Conservation (phyloP, 2,797 vertebrate genomes). For the Psittacula derbiana region DNA sequence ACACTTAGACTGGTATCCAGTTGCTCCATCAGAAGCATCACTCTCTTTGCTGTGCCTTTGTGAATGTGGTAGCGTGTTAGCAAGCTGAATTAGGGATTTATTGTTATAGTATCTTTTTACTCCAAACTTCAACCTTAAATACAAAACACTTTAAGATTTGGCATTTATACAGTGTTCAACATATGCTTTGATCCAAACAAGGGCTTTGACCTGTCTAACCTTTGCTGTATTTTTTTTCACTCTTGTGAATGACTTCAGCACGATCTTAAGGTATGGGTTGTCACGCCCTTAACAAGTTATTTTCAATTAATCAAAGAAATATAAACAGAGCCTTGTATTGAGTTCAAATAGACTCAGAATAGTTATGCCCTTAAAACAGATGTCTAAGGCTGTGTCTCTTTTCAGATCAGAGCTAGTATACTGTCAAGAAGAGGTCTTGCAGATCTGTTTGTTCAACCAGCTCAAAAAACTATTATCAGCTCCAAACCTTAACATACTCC, state of each 20-base stretch:
- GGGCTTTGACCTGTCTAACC: constrained; percentile 55
- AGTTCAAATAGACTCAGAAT: constrained; percentile 50
- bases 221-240: background rate
- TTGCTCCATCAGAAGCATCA: background rate
- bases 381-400: constrained; percentile 37
- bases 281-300: constrained; percentile 61
- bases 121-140: constrained; percentile 33
- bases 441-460: constrained; percentile 18
- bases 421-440: constrained; percentile 10
- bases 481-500: background rate
- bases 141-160: constrained; percentile 51
- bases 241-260: constrained; percentile 38
- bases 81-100: constrained; percentile 45
- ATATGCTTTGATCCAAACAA: constrained; percentile 62
- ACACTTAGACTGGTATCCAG: background rate
- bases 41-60: background rate
- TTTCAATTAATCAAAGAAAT: constrained; percentile 66
- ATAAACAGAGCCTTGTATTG: constrained; percentile 35
- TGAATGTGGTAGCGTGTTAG: background rate
- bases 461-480: background rate
- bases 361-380: constrained; percentile 47
- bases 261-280: constrained; percentile 32
- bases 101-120: constrained; percentile 51
- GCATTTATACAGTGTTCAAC: constrained; percentile 50
- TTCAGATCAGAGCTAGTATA: constrained; percentile 47